These are phyloP conservation scores for Epicampocera succincta DNA, from an alignment of 2,888 invertebrate species.

Conservation along the genomic window DNA sequence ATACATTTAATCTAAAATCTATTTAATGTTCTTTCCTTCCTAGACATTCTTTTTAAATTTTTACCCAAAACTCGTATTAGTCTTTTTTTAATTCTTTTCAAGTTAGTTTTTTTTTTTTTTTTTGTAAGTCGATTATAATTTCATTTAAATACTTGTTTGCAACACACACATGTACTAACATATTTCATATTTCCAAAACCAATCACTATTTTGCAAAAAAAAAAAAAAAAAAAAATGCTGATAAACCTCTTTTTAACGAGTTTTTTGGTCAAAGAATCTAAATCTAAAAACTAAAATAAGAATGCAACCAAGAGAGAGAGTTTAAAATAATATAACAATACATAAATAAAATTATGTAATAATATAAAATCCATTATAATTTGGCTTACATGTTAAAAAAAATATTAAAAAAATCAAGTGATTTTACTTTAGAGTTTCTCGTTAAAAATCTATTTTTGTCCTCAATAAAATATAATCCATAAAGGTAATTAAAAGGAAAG, in stretches of 20 bases:
- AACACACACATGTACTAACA: conserved; percentile 13
- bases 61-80: conserved; percentile 43
- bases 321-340: conserved; percentile 43
- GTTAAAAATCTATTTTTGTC: conserved; percentile 41
- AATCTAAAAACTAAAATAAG: conserved; percentile 21
- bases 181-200: conserved; percentile 23
- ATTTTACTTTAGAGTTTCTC: conserved; percentile 11
- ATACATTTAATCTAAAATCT: conserved; percentile 43
- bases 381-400: conserved; percentile 66
- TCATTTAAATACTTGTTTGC: conserved; percentile 25
- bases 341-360: conserved; percentile 54
- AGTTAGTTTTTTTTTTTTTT: conserved; percentile 30
- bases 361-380: conserved; percentile 59
- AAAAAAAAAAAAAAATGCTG: conserved; percentile 1
- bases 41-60: conserved; percentile 41
- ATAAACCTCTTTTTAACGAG: conserved; percentile 18
- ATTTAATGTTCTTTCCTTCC: conserved; percentile 40
- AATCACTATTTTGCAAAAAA: not conserved
- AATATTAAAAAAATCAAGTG: conserved; percentile 48
- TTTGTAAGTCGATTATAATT: not conserved
- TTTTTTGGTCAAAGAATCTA: conserved; percentile 34
- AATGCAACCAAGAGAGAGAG: conserved; percentile 48
- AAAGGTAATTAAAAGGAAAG: too few species aligned
- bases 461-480: conserved; percentile 59
- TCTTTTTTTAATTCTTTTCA: conserved; percentile 41